A percentile compares a stretch with the other conserved stretches of the same genome.
Conservation (phyloP, 2,888 invertebrate species). For the Ecliptopera silaceata region DNA sequence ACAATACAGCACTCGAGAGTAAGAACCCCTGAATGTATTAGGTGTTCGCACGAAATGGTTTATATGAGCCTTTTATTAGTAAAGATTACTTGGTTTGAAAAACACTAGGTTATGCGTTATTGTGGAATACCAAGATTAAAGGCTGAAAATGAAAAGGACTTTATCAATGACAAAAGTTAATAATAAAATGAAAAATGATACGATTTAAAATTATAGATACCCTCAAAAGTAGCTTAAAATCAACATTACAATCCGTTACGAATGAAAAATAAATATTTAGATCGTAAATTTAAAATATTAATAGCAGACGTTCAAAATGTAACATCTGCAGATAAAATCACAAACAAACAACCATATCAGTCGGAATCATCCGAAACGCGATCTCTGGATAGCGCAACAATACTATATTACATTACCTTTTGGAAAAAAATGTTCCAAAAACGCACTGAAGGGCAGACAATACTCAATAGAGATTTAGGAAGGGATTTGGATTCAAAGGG, state of each 20-base stretch:
- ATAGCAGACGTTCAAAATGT: constrained; percentile 4
- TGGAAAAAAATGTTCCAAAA: constrained; percentile 53
- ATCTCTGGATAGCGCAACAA: constrained; percentile 63
- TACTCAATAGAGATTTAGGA: constrained; percentile 73
- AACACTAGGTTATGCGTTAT: too few species aligned
- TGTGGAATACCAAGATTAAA: too few species aligned
- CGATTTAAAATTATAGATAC: neutral
- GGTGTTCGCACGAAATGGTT: constrained; percentile 26
- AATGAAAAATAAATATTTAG: neutral
- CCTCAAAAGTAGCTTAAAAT: too few species aligned
- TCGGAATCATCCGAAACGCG: constrained; percentile 62
- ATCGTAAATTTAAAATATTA: constrained; percentile 5
- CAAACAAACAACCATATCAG: constrained; percentile 37
- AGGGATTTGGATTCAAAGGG: constrained; percentile 76
- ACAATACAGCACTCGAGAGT: constrained; percentile 9
- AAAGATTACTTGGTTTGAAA: too few species aligned
- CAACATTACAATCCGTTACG: too few species aligned
- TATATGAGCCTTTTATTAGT: constrained; percentile 27
- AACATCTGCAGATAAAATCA: constrained; percentile 28
- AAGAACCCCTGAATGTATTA: constrained; percentile 28
- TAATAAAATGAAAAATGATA: neutral
- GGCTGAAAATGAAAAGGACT: too few species aligned
- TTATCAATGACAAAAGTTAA: too few species aligned
- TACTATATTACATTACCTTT: constrained; percentile 73
- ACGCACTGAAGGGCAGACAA: constrained; percentile 63